phyloP scores from a whole-genome alignment of 2,888 invertebrate genomes.

The Lochmaea crataegi region DNA sequence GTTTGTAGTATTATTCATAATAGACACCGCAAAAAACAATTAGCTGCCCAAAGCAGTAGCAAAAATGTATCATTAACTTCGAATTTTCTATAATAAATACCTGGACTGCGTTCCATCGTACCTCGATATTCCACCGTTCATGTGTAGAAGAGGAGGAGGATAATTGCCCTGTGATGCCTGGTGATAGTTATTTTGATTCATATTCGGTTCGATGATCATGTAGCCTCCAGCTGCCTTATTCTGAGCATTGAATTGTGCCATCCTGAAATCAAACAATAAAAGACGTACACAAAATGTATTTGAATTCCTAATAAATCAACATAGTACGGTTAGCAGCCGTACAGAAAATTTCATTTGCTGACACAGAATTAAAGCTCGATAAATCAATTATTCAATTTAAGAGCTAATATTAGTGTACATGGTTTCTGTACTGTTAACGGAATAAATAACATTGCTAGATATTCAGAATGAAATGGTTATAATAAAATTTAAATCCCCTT shows the following conservation, averaged over 20 bases:
- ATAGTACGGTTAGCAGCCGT: background rate
- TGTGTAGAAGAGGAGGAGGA: slow-evolving; percentile 69
- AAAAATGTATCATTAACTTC: background rate
- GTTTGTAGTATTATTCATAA: too few species aligned
- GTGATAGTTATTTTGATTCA: slow-evolving; percentile 62
- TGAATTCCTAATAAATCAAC: background rate
- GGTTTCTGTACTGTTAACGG: too few species aligned
- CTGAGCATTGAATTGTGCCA: slow-evolving; percentile 50
- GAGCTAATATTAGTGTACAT: too few species aligned
- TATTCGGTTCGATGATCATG: slow-evolving; percentile 63
- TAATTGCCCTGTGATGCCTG: slow-evolving; percentile 65
- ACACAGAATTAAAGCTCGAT: too few species aligned
- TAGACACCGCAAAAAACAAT: background rate
- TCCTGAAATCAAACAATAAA: slow-evolving; percentile 41
- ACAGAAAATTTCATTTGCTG: too few species aligned
- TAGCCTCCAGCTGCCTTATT: slow-evolving; percentile 57
- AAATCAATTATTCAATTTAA: too few species aligned
- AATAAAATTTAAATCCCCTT: too few species aligned
- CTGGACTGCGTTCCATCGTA: slow-evolving; percentile 52
- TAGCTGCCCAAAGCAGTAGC: background rate
- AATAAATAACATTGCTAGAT: too few species aligned
- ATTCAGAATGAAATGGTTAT: too few species aligned
- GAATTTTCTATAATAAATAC: slow-evolving; percentile 24
- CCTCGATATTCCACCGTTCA: slow-evolving; percentile 61
- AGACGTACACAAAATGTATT: background rate